These are phyloP conservation scores for Pseudocheirus occidentalis DNA, from an alignment of 2,797 vertebrate species.

Conservation along the genomic window DNA sequence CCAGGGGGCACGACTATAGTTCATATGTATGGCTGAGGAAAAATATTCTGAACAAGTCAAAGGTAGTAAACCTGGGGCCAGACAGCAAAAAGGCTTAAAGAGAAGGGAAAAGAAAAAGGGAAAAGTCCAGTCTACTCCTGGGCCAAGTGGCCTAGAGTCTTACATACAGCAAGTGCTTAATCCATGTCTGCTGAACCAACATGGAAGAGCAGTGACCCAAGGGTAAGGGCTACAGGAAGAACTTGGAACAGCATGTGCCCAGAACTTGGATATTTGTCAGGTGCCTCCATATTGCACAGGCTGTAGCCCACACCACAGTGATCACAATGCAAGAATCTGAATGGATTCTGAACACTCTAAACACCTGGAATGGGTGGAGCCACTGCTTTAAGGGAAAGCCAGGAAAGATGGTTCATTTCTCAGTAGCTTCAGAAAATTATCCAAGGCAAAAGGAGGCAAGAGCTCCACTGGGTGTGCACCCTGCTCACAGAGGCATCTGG, in stretches of 20 bases:
- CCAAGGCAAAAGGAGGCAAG: background rate
- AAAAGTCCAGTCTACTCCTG: background rate
- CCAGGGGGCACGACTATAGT: background rate
- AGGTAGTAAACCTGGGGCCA: background rate
- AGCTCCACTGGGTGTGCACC: background rate
- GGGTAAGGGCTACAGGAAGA: background rate
- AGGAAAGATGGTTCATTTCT: background rate
- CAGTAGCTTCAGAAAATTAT: background rate
- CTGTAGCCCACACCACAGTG: background rate
- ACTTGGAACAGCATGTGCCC: too few species aligned
- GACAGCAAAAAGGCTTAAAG: background rate
- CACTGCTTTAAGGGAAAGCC: background rate
- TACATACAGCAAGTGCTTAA: background rate
- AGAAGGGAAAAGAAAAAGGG: background rate
- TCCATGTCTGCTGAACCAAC: background rate
- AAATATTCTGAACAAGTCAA: too few species aligned
- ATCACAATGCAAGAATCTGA: background rate
- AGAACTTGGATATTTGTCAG: background rate
- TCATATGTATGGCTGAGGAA: background rate
- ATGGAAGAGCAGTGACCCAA: background rate
- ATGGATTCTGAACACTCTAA: background rate
- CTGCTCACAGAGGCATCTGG: background rate
- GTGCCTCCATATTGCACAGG: background rate
- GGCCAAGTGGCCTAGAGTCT: background rate
- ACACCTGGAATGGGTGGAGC: too few species aligned